Evolutionary conservation across 2,797 vertebrate species (phyloP).

Genomic region (Smutsia temminckii): DNA sequence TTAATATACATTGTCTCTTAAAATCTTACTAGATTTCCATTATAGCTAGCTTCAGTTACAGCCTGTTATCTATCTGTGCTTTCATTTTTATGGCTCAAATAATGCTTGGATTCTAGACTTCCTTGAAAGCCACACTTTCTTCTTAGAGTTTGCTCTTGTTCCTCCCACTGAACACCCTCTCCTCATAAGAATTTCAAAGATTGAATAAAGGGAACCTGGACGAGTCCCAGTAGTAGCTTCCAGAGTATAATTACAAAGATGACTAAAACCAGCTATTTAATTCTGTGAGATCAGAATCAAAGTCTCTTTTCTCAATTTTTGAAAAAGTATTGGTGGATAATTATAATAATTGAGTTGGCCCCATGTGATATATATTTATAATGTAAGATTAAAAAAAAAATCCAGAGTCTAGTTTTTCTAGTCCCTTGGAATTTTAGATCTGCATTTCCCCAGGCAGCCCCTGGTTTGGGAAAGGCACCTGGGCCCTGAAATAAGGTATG

Average conservation of each 20-base stretch:
- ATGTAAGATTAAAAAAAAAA: not conserved
- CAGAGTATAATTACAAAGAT: not conserved
- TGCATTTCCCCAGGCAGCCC: not conserved
- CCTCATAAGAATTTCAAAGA: not conserved
- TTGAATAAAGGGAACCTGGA: not conserved
- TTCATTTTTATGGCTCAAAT: constrained; percentile 33
- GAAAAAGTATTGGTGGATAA: not conserved
- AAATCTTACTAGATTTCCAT: constrained; percentile 23
- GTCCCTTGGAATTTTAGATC: not conserved
- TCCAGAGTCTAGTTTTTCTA: not conserved
- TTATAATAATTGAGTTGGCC: not conserved
- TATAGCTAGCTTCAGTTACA: not conserved
- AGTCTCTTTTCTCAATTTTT: not conserved
- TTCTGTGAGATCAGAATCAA: not conserved
- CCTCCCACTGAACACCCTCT: not conserved
- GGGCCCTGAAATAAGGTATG: not conserved
- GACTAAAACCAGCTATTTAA: not conserved
- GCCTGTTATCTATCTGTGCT: not conserved
- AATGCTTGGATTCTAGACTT: constrained; percentile 14
- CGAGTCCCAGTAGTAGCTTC: not conserved
- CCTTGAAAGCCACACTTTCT: not conserved
- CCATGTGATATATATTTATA: not conserved
- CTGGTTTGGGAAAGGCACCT: not conserved
- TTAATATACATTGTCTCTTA: not conserved
- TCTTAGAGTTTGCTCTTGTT: not conserved